Base-by-base conservation (phyloP, 2,888 invertebrate species). In the Chymomyza fuscimana region DNA sequence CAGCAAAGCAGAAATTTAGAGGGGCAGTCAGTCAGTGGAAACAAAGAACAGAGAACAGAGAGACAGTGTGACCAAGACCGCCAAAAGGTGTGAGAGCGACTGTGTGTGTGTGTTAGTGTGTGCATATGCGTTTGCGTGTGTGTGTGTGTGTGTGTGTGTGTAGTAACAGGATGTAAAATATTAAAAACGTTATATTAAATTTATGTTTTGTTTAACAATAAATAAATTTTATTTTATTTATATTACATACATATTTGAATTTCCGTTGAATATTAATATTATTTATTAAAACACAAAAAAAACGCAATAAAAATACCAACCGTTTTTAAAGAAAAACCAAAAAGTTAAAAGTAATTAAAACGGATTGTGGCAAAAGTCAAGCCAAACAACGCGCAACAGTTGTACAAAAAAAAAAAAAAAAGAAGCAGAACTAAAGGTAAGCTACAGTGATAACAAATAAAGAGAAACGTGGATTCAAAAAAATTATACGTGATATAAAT, bases 331-430 rank as follows among this genome's bases (percentile, higher is more conserved):
- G 5, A 25, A 58, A 58, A 25, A 6, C 29, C 36, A 40, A 74
- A 72, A 73, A 63, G 36, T 40, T 59, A 69, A 74, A 83, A 85
- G 87, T 86, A 83, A 83, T 83, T 83, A 83, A 83, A 87, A 85
- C 73, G 80, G 82, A 83, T 59, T 67, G 50, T 67, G 52, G 40
- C 56, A 56, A 58, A 65, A 65, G 56, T n/a, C 56, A 65, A 66
- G 51, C 16, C 22, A 19, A 50, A 46, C 46, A 25, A 40, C 58
- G 58, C 22, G 46, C 56, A 65, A 54, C 10, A 54, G 16, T 51
- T 16, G 65, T 19, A n/a, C 40, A 61, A 12, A 62, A 66, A 52
- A 29, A 65, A 56, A 29, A 51, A 59, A 19, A 65, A 56, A 52
- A 32, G 25, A 52, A 22, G 16, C 56, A 54, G n/a, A n/a, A 67